phyloP scores from a whole-genome alignment of 2,888 invertebrate species.

The Nymphalis c-album region DNA sequence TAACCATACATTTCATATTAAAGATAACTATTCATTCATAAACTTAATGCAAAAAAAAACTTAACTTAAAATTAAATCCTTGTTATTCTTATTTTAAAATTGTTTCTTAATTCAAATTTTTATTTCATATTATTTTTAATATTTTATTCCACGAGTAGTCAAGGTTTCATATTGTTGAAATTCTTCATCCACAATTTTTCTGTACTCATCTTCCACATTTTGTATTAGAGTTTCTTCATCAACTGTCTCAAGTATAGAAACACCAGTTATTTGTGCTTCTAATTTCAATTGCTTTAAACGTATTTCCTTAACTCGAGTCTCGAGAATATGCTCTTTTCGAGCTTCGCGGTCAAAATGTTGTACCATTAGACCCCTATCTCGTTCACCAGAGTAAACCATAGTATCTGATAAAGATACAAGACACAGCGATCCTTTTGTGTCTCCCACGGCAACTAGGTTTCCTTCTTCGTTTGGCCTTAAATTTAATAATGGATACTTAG shows the following conservation, averaged over 20 bases:
- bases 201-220: constrained; percentile 69
- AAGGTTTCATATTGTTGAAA: constrained; percentile 39
- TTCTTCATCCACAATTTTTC: constrained; percentile 58
- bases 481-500: constrained; percentile 75
- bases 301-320: constrained; percentile 90
- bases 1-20: not conserved
- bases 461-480: constrained; percentile 84
- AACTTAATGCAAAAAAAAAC: too few species aligned
- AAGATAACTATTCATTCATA: too few species aligned
- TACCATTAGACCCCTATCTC: constrained; percentile 84
- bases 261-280: constrained; percentile 62
- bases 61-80: not conserved
- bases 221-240: constrained; percentile 47
- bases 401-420: constrained; percentile 84
- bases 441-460: constrained; percentile 83
- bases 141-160: constrained; percentile 21
- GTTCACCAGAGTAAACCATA: constrained; percentile 83
- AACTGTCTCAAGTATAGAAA: constrained; percentile 31
- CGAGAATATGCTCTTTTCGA: constrained; percentile 92
- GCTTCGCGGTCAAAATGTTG: constrained; percentile 92
- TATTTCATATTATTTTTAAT: constrained; percentile 18
- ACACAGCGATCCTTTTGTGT: constrained; percentile 84
- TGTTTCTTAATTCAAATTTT: too few species aligned
- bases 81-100: too few species aligned
- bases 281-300: constrained; percentile 74